Evolutionary conservation across 2,113 vertebrate species (phyloP).

Genomic region (Petroica traversi): DNA sequence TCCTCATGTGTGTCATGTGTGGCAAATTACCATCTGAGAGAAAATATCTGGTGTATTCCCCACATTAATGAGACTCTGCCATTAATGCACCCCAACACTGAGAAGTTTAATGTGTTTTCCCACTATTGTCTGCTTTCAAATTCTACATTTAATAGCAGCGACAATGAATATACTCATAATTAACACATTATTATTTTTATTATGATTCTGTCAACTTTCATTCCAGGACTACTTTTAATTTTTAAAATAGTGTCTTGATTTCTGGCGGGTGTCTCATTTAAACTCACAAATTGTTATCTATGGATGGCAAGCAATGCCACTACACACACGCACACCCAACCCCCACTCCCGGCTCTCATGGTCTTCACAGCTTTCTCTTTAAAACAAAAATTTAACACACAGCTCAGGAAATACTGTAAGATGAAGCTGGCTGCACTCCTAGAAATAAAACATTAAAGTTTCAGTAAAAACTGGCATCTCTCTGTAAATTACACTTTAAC

Average conservation of each 20-base stretch:
- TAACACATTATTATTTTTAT: background rate
- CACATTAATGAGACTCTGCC: background rate
- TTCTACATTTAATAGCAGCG: background rate
- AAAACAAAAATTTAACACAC: background rate
- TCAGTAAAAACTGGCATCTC: background rate
- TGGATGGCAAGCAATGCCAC: background rate
- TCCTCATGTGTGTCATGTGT: background rate
- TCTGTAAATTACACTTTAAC: background rate
- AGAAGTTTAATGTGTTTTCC: background rate
- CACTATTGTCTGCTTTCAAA: background rate
- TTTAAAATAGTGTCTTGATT: no score
- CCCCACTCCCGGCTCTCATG: fast-evolving
- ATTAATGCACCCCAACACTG: background rate
- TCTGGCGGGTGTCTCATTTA: background rate
- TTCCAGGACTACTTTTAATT: background rate
- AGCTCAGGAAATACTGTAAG: background rate
- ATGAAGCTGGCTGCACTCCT: background rate
- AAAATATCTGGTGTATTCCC: background rate
- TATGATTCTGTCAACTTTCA: background rate
- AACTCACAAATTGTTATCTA: background rate
- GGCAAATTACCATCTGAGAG: background rate
- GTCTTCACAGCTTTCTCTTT: background rate
- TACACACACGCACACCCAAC: background rate
- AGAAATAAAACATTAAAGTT: background rate
- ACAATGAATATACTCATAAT: background rate